Conservation (phyloP, 1,140 invertebrate genomes). For the Vanessa tameamea region DNA sequence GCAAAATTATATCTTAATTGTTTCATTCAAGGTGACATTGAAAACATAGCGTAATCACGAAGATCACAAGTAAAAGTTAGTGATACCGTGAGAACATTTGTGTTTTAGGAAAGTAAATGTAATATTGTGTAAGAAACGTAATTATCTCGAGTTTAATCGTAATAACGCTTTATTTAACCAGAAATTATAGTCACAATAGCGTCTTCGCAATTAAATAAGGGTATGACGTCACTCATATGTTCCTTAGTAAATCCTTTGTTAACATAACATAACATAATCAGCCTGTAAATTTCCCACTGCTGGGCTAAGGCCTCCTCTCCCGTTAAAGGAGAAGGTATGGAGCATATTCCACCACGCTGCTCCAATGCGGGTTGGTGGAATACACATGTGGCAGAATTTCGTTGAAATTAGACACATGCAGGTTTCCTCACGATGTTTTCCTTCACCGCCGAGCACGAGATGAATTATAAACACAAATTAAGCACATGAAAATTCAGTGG, state of each 20-base stretch:
- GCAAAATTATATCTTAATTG: slow-evolving; percentile 24
- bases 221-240: neutral
- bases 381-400: too few species aligned
- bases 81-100: slow-evolving; percentile 22
- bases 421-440: too few species aligned
- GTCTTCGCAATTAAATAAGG: neutral
- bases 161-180: slow-evolving; percentile 14
- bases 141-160: slow-evolving; percentile 16
- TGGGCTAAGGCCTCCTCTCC: too few species aligned
- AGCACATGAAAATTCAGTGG: too few species aligned
- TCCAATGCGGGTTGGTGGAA: too few species aligned
- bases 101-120: slow-evolving; percentile 30
- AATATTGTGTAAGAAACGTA: slow-evolving; percentile 27
- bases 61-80: slow-evolving; percentile 31
- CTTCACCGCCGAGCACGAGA: too few species aligned
- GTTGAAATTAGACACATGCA: too few species aligned
- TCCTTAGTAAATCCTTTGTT: neutral
- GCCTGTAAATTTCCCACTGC: too few species aligned
- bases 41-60: slow-evolving; percentile 21
- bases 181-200: neutral
- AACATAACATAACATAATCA: too few species aligned
- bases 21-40: slow-evolving; percentile 18
- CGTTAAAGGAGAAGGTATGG: too few species aligned
- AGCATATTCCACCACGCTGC: too few species aligned
- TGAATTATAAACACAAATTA: too few species aligned